Base-by-base conservation (phyloP, 2,797 vertebrate species). In the Brachymystax lenok region DNA sequence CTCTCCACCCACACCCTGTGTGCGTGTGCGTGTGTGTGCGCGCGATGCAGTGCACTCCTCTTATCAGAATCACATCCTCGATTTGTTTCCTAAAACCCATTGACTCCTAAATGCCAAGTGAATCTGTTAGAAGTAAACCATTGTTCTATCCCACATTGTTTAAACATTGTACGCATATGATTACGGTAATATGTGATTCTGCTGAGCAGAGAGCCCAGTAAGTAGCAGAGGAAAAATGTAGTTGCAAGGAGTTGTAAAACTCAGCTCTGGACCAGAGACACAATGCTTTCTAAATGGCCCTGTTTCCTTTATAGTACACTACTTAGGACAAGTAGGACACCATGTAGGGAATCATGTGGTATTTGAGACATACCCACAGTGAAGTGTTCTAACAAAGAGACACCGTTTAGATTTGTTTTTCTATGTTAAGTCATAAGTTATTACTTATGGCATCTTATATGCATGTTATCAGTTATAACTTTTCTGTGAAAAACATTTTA, bases 1-100 rank as follows among this genome's bases (percentile, higher is more conserved):
- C 90, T 92, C 90, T 90, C 88, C 88, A 82, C 87, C 82, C 78
- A 76, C 90, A 87, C 91, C 89, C n/a, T 46, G 19, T 77, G 78
- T 79, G 61, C 75, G 86, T 78, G 84, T 79, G 80, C 79, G 79
- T 51, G 78, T 75, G 78, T 74, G 79, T 71, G 28, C 28, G 28
- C 33, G 5, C 21, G 4, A 16, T 21, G n/a, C 7, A 70, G 68
- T 13, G 40, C n/a, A 70, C n/a, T 50, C 64, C 64, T 19, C 14
- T 67, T 33, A 8, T 30, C 6, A 67, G 33, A 69, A 40, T 69
- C 35, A 69, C 33, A 35, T 70, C 40, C 19, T 61, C 21, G 10
- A 61, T 66, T 14, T 19, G 16, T 51, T 71, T 59, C 27, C 21
- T 61, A 3, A 61, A 61, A 61, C 59, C 21, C 8, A 61, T 61